Percentiles rank a stretch among this genome's conserved stretches.
Conservation (phyloP, 1,140 invertebrate species). For the Atta colombica region DNA sequence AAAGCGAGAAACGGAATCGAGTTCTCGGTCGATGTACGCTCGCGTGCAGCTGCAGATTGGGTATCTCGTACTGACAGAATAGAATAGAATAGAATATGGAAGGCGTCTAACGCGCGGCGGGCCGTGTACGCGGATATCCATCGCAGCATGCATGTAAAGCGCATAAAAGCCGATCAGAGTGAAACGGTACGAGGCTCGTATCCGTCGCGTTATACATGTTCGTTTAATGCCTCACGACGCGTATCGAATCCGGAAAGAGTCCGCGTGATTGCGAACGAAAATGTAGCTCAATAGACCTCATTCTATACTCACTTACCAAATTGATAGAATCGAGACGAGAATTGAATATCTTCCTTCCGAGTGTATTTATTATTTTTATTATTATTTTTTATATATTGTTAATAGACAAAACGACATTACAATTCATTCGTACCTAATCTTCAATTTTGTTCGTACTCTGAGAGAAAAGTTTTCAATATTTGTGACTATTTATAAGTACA, state of each 20-base stretch:
- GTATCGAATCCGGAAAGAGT: constrained; percentile 35
- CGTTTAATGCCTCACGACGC: constrained; percentile 55
- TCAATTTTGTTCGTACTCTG: not conserved
- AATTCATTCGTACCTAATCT: not conserved
- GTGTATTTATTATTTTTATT: not conserved
- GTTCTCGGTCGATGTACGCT: constrained; percentile 57
- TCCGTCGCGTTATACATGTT: constrained; percentile 52
- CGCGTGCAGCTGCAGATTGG: constrained; percentile 61
- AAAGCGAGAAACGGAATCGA: constrained; percentile 63
- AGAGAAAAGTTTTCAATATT: too few relatives aligned
- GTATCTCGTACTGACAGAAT: constrained; percentile 54
- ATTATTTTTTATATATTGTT: not conserved
- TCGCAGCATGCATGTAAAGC: constrained; percentile 29
- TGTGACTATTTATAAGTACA: too few relatives aligned
- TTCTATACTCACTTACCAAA: constrained; percentile 17
- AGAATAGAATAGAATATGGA: constrained; percentile 70
- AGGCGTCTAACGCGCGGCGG: constrained; percentile 31
- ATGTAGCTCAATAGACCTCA: constrained; percentile 8
- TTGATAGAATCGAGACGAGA: not conserved
- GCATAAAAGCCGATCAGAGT: constrained; percentile 65
- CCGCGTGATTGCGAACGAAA: constrained; percentile 40
- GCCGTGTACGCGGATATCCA: constrained; percentile 12
- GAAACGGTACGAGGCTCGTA: constrained; percentile 41
- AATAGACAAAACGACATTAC: not conserved
- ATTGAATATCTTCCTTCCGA: not conserved